phyloP scores from a whole-genome alignment of 1,140 invertebrate species.

The Ephestia elutella region DNA sequence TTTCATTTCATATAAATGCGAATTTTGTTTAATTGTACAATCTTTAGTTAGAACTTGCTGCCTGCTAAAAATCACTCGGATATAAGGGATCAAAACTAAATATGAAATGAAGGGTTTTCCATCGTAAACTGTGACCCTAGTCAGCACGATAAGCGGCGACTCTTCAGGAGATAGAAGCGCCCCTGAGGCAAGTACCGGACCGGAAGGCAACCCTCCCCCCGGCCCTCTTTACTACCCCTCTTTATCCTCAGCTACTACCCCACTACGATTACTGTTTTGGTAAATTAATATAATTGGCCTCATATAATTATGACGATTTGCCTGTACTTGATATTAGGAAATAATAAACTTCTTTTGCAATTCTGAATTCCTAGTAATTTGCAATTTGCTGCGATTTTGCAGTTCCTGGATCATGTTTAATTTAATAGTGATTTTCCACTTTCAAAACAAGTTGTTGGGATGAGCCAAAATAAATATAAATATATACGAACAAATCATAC shows the following conservation, averaged over 20 bases:
- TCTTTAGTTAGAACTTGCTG: too few relatives aligned
- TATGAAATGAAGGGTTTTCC: constrained; percentile 1
- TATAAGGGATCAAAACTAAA: not conserved
- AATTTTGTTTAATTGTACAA: too few relatives aligned
- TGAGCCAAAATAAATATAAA: too few relatives aligned
- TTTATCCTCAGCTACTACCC: not conserved
- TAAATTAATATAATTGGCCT: not conserved
- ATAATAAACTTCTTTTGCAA: not conserved
- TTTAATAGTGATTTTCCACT: too few relatives aligned
- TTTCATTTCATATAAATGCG: too few relatives aligned
- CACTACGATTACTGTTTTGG: not conserved
- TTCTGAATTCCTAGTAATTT: not conserved
- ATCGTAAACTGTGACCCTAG: not conserved
- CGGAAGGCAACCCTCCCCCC: not conserved
- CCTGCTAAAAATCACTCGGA: too few relatives aligned
- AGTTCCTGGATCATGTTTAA: not conserved
- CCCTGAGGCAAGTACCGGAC: constrained; percentile 4
- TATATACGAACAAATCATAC: too few relatives aligned
- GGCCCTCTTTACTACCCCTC: not conserved
- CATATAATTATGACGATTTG: too few relatives aligned
- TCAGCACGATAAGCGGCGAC: not conserved
- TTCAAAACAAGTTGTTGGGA: too few relatives aligned
- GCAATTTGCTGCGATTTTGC: not conserved
- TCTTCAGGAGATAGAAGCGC: constrained; percentile 2
- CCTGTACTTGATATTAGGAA: not conserved